Percentiles rank a stretch among this genome's conserved stretches.
Conservation (phyloP, 1,140 invertebrate species). For the Meloidogyne floridensis region DNA sequence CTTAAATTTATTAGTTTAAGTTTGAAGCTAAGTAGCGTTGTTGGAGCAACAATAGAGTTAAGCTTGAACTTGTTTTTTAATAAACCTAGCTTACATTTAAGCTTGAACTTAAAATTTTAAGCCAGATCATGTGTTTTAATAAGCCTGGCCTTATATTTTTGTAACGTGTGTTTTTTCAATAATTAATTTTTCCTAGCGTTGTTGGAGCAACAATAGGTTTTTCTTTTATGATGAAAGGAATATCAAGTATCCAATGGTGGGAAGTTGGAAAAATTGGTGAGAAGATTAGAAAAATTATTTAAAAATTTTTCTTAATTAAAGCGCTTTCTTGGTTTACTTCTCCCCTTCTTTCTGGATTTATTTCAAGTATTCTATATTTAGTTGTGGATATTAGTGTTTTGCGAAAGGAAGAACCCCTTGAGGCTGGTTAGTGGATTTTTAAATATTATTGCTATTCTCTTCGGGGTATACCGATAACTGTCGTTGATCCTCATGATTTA, state of each 20-base stretch:
- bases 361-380: slow-evolving; percentile 47
- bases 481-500: too few relatives aligned
- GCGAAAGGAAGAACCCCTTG: slow-evolving; percentile 60
- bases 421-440: background rate
- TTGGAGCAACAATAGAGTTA: too few relatives aligned
- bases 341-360: slow-evolving; percentile 43
- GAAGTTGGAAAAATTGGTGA: slow-evolving; percentile 75
- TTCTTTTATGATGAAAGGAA: slow-evolving; percentile 84
- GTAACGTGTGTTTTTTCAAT: too few relatives aligned
- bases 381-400: slow-evolving; percentile 48
- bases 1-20: too few relatives aligned
- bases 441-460: too few relatives aligned
- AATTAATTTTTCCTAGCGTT: slow-evolving; percentile 69
- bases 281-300: slow-evolving; percentile 63
- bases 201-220: slow-evolving; percentile 95
- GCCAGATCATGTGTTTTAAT: too few relatives aligned
- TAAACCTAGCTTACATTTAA: too few relatives aligned
- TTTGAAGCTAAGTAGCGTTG: too few relatives aligned
- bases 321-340: slow-evolving; percentile 47
- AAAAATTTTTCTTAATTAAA: slow-evolving; percentile 24
- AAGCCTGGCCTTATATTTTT: too few relatives aligned
- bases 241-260: slow-evolving; percentile 80
- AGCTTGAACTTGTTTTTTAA: too few relatives aligned
- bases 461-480: too few relatives aligned
- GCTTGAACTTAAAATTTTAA: too few relatives aligned